Base-by-base conservation (phyloP, 35 echinoderm and acorn worm genomes). In the Nesometra sesokonis region DNA sequence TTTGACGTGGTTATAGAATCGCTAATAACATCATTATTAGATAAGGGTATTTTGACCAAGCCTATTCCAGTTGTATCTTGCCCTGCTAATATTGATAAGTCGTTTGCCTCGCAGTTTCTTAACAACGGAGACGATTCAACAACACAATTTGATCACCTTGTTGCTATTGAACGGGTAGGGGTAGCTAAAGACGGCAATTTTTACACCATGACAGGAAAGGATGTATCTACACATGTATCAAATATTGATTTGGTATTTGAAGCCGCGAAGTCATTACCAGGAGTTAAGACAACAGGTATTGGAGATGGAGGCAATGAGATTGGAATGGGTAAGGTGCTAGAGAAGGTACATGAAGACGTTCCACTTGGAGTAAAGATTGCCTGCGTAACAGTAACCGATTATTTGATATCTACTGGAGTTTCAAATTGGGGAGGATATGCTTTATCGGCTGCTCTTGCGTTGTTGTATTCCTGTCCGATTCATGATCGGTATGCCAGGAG, bases 361-460 rank as follows among this genome's bases (percentile, higher is more conserved):
- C 82, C 86, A 19, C 27, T 85, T 0, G 95, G 95, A 3, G 84
- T 79, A 32, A 83, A 47, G 30, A 85, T 93, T 33, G 91, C 95
- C 17, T 89, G 87, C 31, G 34, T 34, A 33, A 83, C 85, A 23
- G 52, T 89, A 31, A 85, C 91, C 0, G 95, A 93, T 36, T 97
- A 89, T 82, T 82, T 97, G n/a, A 77, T 97, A 34, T 81, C 89
- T 47, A 77, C 86, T 43, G 95, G 95, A 34, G 88, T 97, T 15
- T 88, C 88, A 77, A 89, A 97, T 85, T 97, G 91, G 95, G 95
- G 95, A 27, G 95, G 95, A 11, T 97, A 87, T 82, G 95, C 91
- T n/a, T 29, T 97, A 9, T 78, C 88, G 37, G 43, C 84, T n/a
- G 91, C 88, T 21, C 84, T 97, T 5, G 88, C 85, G 32, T 35